Percentiles rank a stretch among this genome's conserved stretches.
phyloP scores from a whole-genome alignment of 2,797 vertebrate species.

The Philypnodon macrostomus region DNA sequence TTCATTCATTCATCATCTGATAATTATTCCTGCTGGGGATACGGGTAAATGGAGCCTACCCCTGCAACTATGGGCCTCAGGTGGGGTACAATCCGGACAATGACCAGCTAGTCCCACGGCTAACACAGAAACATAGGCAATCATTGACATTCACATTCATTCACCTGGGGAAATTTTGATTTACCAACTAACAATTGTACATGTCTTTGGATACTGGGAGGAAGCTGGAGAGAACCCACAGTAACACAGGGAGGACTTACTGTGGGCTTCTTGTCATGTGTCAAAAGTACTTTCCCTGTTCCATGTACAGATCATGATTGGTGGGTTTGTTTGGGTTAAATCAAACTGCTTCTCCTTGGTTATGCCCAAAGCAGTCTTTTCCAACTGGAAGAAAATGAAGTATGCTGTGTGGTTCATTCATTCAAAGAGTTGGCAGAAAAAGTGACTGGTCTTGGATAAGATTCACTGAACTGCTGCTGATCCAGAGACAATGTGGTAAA shows the following conservation, averaged over 20 bases:
- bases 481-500: slow-evolving; percentile 34
- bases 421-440: slow-evolving; percentile 20
- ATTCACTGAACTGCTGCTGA: slow-evolving; percentile 25
- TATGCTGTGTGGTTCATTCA: slow-evolving; percentile 3
- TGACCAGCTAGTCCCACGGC: too few relatives aligned
- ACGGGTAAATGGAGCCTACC: too few relatives aligned
- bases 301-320: not conserved
- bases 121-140: too few relatives aligned
- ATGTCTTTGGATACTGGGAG: too few relatives aligned
- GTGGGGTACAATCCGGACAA: too few relatives aligned
- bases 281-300: not conserved
- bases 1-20: too few relatives aligned
- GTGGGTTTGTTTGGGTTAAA: slow-evolving; percentile 10
- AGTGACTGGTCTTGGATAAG: slow-evolving; percentile 7
- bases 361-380: slow-evolving; percentile 41
- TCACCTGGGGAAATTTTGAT: too few relatives aligned
- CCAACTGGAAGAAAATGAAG: slow-evolving; percentile 25
- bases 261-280: slow-evolving; percentile 2
- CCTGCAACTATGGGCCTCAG: too few relatives aligned
- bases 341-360: slow-evolving; percentile 36
- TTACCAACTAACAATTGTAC: too few relatives aligned
- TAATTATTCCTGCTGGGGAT: too few relatives aligned
- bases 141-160: too few relatives aligned
- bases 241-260: slow-evolving; percentile 7
- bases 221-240: too few relatives aligned